Conservation (phyloP, 2,113 vertebrate genomes). For the Neoarius graeffei region DNA sequence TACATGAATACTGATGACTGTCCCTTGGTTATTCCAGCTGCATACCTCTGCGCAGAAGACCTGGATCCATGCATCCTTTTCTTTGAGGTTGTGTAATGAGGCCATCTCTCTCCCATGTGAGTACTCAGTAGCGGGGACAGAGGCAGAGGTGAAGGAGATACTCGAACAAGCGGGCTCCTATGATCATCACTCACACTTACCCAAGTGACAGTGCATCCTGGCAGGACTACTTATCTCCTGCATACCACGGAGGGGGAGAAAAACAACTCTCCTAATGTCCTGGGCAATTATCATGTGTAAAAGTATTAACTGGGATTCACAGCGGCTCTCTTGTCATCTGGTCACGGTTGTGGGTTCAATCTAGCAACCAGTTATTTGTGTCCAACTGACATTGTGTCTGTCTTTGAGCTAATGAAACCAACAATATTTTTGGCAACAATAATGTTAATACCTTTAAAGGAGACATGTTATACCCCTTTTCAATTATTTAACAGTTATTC, state of each 20-base stretch:
- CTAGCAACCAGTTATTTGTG: constrained; percentile 2
- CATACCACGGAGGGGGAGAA: constrained; percentile 33
- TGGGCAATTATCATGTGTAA: constrained; percentile 47
- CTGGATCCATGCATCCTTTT: constrained; percentile 24
- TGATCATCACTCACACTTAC: constrained; percentile 61
- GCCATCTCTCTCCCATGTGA: constrained; percentile 45
- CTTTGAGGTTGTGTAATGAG: constrained; percentile 48
- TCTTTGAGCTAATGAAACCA: background rate
- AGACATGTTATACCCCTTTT: too few species aligned
- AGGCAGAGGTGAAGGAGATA: constrained; percentile 58
- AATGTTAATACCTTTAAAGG: too few species aligned
- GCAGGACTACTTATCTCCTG: constrained; percentile 58
- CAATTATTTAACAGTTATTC: too few species aligned
- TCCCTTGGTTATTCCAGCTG: constrained; percentile 20
- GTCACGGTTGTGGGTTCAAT: constrained; percentile 11
- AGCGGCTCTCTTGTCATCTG: constrained; percentile 19
- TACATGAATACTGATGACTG: constrained; percentile 24
- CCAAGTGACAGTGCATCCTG: constrained; percentile 52
- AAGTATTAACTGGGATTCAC: constrained; percentile 41
- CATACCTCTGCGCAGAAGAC: constrained; percentile 9
- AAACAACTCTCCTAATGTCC: constrained; percentile 43
- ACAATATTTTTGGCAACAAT: background rate
- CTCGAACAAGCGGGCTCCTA: constrained; percentile 39
- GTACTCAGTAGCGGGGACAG: constrained; percentile 41
- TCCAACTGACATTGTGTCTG: background rate